Conservation (phyloP, 2,888 invertebrate species). For the Danaus chrysippus region DNA sequence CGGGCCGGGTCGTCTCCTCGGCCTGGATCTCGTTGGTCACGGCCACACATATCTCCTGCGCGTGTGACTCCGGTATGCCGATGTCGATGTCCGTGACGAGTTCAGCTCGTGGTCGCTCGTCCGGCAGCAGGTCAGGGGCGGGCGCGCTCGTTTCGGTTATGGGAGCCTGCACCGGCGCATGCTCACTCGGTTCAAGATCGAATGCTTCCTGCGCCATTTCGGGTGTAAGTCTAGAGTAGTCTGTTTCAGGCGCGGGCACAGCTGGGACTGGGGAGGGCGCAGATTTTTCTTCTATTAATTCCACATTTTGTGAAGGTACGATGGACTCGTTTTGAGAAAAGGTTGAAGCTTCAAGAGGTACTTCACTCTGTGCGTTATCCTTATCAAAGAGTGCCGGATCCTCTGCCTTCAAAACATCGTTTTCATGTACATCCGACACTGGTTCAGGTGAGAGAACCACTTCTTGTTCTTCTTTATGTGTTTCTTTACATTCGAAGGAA, state of each 20-base stretch:
- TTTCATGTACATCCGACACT: not conserved
- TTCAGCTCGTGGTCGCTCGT: conserved; percentile 49
- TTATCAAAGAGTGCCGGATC: conserved; percentile 22
- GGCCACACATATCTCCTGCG: conserved; percentile 72
- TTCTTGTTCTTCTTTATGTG: not conserved
- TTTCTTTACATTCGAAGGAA: not conserved
- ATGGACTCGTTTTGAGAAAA: conserved; percentile 11
- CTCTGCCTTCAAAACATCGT: not conserved
- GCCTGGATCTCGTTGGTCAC: conserved; percentile 61
- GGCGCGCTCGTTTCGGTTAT: conserved; percentile 48
- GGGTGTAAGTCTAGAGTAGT: conserved; percentile 14
- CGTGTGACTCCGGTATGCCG: conserved; percentile 62
- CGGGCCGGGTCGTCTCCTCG: conserved; percentile 50
- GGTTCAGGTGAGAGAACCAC: not conserved
- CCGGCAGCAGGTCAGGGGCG: conserved; percentile 63
- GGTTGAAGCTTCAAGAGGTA: not conserved
- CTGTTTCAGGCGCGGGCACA: not conserved
- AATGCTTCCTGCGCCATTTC: conserved; percentile 23
- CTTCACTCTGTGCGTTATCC: not conserved
- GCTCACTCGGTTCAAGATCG: conserved; percentile 18
- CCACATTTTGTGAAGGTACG: conserved; percentile 11
- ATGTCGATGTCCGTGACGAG: conserved; percentile 67
- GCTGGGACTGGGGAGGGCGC: not conserved
- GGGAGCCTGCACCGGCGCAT: conserved; percentile 23
- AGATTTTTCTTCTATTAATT: not conserved